phyloP scores from a whole-genome alignment of 2,113 vertebrate genomes.

The Cinclus cinclus region DNA sequence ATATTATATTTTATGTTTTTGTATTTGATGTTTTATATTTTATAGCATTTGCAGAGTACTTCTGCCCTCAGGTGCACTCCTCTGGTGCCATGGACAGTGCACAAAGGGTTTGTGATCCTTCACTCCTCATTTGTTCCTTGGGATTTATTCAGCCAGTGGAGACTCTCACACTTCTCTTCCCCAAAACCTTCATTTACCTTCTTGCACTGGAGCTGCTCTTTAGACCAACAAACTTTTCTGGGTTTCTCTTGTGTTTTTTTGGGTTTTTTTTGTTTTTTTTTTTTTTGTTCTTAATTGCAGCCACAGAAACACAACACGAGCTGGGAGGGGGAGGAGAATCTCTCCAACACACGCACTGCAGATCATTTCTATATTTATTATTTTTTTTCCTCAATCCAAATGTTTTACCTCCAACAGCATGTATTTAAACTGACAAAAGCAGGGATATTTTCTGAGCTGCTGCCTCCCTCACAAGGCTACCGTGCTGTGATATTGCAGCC shows the following conservation, averaged over 20 bases:
- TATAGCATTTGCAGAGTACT: not conserved
- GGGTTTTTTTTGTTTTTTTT: not conserved
- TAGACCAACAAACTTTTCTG: not conserved
- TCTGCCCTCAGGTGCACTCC: not conserved
- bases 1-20: no score
- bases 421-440: constrained; percentile 27
- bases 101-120: not conserved
- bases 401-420: constrained; percentile 36
- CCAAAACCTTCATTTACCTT: not conserved
- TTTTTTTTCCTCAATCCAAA: not conserved
- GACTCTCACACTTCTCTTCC: not conserved
- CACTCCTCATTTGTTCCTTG: not conserved
- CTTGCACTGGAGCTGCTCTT: not conserved
- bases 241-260: not conserved
- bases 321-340: not conserved
- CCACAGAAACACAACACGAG: not conserved
- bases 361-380: not conserved
- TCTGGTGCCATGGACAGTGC: not conserved
- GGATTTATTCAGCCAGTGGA: not conserved
- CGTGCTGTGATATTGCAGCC: constrained; percentile 41
- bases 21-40: no score
- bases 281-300: not conserved
- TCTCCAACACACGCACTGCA: not conserved
- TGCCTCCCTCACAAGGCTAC: not conserved
- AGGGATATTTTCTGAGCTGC: constrained; percentile 41